A percentile compares a stretch with the other conserved stretches of the same genome.
Conservation (phyloP, 1,140 invertebrate genomes). For the Anastrepha ludens region DNA sequence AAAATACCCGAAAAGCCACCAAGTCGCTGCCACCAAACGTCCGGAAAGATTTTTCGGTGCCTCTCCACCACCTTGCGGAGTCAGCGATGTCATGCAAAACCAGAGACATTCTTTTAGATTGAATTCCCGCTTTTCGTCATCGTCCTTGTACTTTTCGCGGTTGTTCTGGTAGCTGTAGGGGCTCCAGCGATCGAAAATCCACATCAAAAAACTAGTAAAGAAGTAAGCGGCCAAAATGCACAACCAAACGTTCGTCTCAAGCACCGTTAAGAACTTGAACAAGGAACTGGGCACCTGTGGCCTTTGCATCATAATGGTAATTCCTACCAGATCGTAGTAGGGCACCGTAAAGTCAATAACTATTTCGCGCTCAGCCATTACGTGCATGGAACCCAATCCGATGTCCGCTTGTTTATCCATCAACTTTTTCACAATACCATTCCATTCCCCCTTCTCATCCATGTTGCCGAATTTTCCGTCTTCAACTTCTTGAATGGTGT, state of each 20-base stretch:
- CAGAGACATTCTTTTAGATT: constrained; percentile 96
- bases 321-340: constrained; percentile 95
- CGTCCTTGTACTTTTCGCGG: constrained; percentile 92
- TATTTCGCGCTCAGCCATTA: constrained; percentile 95
- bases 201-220: constrained; percentile 95
- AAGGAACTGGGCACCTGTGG: constrained; percentile 86
- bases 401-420: constrained; percentile 94
- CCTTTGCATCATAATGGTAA: constrained; percentile 84
- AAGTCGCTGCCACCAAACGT: constrained; percentile 93
- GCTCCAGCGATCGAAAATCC: constrained; percentile 96
- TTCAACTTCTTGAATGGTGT: constrained; percentile 86
- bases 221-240: constrained; percentile 97
- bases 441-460: constrained; percentile 91
- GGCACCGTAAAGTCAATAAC: constrained; percentile 97
- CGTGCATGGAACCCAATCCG: constrained; percentile 89
- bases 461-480: constrained; percentile 90
- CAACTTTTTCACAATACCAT: constrained; percentile 93
- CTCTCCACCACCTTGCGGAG: constrained; percentile 91
- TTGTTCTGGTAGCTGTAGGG: constrained; percentile 98
- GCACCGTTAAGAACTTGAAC: constrained; percentile 97
- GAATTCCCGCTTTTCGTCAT: constrained; percentile 96
- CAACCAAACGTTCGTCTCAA: constrained; percentile 97
- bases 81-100: constrained; percentile 99
- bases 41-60: constrained; percentile 96
- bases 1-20: constrained; percentile 93